These are phyloP conservation scores for Arrhopalites spinosus DNA, from an alignment of 2,888 invertebrate genomes.

Conservation along the genomic window DNA sequence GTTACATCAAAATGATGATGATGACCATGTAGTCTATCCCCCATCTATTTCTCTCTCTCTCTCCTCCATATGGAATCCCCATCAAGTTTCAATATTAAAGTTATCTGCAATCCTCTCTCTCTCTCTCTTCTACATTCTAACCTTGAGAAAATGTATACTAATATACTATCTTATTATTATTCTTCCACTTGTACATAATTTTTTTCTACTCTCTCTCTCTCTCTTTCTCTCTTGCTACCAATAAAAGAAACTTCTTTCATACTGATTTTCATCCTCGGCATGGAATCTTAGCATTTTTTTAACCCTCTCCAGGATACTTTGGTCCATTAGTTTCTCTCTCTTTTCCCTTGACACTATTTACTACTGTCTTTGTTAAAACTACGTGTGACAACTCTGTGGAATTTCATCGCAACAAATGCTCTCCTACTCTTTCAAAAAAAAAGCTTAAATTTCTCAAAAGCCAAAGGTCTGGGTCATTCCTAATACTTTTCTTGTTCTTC, in stretches of 20 bases:
- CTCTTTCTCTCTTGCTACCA: background rate
- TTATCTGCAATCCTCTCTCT: constrained; percentile 11
- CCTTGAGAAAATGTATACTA: background rate
- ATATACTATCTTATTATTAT: too few relatives aligned
- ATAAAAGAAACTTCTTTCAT: background rate
- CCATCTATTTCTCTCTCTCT: constrained; percentile 6
- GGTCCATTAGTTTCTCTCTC: constrained; percentile 21
- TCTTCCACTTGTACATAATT: too few relatives aligned
- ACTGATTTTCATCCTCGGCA: background rate
- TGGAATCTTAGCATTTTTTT: constrained; percentile 12
- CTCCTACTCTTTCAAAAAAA: background rate
- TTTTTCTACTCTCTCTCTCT: background rate
- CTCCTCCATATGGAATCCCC: background rate
- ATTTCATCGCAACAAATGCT: constrained; percentile 21
- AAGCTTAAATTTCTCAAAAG: background rate
- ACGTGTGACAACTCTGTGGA: constrained; percentile 24
- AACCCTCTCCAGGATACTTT: constrained; percentile 32
- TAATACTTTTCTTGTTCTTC: too few relatives aligned
- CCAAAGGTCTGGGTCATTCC: constrained; percentile 10
- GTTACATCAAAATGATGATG: background rate
- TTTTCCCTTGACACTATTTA: background rate
- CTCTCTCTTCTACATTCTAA: background rate
- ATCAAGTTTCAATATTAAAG: constrained; percentile 7
- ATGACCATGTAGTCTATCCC: background rate
- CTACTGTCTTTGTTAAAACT: constrained; percentile 24